Evolutionary conservation across 2,888 invertebrate genomes (phyloP), one percentile per base, ranked within the genome.

Genomic region (Lithophane ornitopus): DNA sequence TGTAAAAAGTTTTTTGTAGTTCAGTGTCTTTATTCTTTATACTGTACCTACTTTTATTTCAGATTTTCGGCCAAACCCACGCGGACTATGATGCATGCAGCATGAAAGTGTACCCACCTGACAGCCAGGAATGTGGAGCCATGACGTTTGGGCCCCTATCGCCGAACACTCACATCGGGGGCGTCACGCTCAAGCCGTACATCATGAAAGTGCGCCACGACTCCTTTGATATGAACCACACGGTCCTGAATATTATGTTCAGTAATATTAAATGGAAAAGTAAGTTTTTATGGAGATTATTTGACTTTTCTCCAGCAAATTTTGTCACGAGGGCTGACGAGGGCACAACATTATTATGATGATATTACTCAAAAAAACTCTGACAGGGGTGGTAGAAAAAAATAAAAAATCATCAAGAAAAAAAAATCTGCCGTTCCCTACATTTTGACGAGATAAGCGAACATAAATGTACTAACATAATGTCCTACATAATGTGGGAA

Each of bases 251-350:
- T 85, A 96, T 96, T 34, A 94, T 95, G 19, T 96, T 96, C 77
- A 94, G 92, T 67, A 96, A 96, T 89, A 96, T 96, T 76, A 95
- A 95, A 80, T 96, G 96, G 96, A 95, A 94, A 87, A 95, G 96
- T 96, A 90, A 95, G 96, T 93, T 49, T 49, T 54, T 61, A 6
- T 70, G 58, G 2, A 34, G 0, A n/a, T 61, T 69, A 7, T 22
- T 41, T 41, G 19, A 49, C 19, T 8, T 49, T 34, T 34, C 6
- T 34, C 34, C 34, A 34, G 34, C 34, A 34, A 34, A 4, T 34
- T 34, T 34, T 4, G 34, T 34, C 4, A 34, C 34, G 2, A 34
- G 34, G 34, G 34, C 34, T 34, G 34, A 34, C 34, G 34, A 34
- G 34, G 34, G 4, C 2, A 0, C 4, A 4, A 39, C 9, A 39